Conservation (phyloP, 1,140 invertebrate genomes). For the Brachionus asplanchnoidis region DNA sequence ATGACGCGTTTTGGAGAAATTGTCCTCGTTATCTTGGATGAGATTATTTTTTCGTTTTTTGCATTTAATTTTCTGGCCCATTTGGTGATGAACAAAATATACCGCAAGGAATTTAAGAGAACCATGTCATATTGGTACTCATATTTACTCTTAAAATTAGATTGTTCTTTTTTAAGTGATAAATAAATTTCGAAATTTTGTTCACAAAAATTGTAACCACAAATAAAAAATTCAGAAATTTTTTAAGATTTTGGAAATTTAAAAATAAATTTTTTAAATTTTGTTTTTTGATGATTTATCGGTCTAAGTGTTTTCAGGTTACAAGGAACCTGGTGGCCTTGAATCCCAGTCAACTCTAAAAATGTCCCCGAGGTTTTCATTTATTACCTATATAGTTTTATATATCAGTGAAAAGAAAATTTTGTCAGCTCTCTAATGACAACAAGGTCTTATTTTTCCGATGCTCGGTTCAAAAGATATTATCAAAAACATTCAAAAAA, state of each 20-base stretch:
- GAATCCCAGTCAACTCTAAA: too few species aligned
- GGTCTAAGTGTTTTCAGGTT: too few species aligned
- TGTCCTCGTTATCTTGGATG: background rate
- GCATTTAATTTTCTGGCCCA: constrained; percentile 25
- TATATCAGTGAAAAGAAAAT: background rate
- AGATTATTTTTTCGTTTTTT: background rate
- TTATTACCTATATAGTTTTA: background rate
- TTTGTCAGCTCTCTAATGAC: too few species aligned
- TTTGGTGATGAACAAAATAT: constrained; percentile 23
- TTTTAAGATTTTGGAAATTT: too few species aligned
- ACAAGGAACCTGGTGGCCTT: too few species aligned
- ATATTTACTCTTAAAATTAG: background rate
- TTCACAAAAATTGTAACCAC: too few species aligned
- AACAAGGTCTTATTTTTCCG: background rate
- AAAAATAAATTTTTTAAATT: too few species aligned
- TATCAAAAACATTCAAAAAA: too few species aligned
- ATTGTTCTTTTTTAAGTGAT: background rate
- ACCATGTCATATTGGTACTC: background rate
- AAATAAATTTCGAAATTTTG: background rate
- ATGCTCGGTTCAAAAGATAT: background rate
- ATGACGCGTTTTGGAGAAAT: background rate
- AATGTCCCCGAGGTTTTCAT: too few species aligned
- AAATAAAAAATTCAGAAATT: too few species aligned
- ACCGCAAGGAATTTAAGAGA: background rate
- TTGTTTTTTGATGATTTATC: too few species aligned